Evolutionary conservation across 64 coral and sea anemone genomes (phyloP).

Genomic region (Catalaphyllia jardinei): DNA sequence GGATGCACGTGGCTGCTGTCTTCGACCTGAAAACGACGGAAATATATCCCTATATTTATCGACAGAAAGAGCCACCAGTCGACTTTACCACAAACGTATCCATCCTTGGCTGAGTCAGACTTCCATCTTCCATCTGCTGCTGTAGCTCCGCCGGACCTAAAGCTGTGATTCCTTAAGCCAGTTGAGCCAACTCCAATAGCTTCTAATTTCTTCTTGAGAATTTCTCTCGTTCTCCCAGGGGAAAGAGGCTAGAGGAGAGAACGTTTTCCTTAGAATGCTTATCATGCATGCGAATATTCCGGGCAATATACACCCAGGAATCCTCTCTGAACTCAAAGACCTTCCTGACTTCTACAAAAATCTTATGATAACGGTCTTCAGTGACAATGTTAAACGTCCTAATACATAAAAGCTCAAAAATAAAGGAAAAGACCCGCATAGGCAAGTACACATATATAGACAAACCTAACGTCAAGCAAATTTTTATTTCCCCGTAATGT

Average conservation of each 20-base stretch:
- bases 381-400: background rate
- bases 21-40: too few relatives aligned
- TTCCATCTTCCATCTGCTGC: background rate
- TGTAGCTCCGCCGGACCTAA: background rate
- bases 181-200: too few relatives aligned
- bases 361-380: conserved; percentile 4
- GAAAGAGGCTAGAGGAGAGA: background rate
- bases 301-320: too few relatives aligned
- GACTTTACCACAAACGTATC: too few relatives aligned
- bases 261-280: background rate
- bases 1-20: too few relatives aligned
- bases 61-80: too few relatives aligned
- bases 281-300: background rate
- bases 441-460: background rate
- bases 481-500: too few relatives aligned
- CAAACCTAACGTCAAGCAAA: background rate
- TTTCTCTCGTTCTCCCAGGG: background rate
- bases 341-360: background rate
- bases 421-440: background rate
- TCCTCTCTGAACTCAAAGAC: background rate
- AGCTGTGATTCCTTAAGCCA: background rate
- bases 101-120: too few relatives aligned
- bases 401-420: background rate
- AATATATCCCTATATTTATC: too few relatives aligned
- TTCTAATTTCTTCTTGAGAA: too few relatives aligned